Evolutionary conservation across 2,797 vertebrate genomes (phyloP).

Genomic region (Rhinogobio ventralis): DNA sequence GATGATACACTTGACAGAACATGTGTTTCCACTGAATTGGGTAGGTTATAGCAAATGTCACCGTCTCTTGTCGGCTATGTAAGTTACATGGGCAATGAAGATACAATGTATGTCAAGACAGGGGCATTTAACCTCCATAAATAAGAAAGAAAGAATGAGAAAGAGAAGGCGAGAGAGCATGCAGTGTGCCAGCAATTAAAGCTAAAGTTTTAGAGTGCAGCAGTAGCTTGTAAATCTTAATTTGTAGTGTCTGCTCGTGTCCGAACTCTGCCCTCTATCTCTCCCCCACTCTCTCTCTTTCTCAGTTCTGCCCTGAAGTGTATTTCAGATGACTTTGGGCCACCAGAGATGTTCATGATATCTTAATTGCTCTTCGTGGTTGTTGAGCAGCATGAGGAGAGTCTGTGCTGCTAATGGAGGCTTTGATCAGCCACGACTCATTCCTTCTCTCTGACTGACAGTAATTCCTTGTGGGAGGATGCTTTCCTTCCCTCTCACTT

Average conservation of each 20-base stretch:
- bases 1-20: constrained; percentile 32
- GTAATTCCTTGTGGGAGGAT: neutral
- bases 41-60: constrained; percentile 31
- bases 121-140: constrained; percentile 24
- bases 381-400: constrained; percentile 21
- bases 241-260: neutral
- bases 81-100: constrained; percentile 14
- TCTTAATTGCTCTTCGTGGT: constrained; percentile 39
- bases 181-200: constrained; percentile 25
- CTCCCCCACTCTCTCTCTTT: neutral
- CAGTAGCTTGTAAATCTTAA: constrained; percentile 24
- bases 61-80: neutral
- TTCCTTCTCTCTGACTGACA: constrained; percentile 35
- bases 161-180: neutral
- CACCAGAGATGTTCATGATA: constrained; percentile 30
- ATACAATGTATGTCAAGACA: constrained; percentile 5
- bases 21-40: constrained; percentile 29
- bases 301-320: neutral
- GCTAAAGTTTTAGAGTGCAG: constrained; percentile 6
- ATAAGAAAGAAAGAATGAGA: neutral
- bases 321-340: constrained; percentile 14
- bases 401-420: constrained; percentile 41
- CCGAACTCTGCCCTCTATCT: neutral
- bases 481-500: constrained; percentile 12
- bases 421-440: constrained; percentile 26